These are phyloP conservation scores for Hermatobates lingyangjiaoensis DNA, from an alignment of 1,140 invertebrate genomes.

Conservation along the genomic window DNA sequence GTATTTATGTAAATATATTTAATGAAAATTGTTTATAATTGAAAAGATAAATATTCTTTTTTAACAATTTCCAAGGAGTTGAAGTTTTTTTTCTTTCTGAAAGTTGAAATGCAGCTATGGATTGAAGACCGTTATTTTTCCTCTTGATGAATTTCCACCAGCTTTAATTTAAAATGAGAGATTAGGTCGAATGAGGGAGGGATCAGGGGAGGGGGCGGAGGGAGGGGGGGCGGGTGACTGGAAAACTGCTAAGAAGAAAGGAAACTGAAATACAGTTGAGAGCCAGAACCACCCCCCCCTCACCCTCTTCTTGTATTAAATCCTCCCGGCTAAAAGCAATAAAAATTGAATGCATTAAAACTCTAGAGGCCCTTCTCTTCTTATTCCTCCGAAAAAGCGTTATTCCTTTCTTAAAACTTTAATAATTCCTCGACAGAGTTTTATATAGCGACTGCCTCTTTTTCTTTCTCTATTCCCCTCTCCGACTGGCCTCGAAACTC, in stretches of 20 bases:
- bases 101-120: no score
- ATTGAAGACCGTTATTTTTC: not conserved
- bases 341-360: slow-evolving; percentile 3
- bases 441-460: not conserved
- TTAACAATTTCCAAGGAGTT: no score
- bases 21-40: no score
- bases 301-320: not conserved
- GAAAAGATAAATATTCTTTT: no score
- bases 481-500: not conserved
- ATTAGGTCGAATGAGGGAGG: not conserved
- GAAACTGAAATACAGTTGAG: slow-evolving; percentile 1
- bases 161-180: not conserved
- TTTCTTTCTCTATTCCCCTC: not conserved
- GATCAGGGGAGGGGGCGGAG: not conserved
- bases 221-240: not conserved
- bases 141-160: not conserved
- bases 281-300: no score
- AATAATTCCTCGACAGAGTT: not conserved
- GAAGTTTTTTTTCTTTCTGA: no score
- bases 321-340: slow-evolving; percentile 1
- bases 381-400: not conserved
- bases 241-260: not conserved
- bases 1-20: no score
- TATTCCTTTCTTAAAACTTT: not conserved
- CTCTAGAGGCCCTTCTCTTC: not conserved